Base-by-base conservation (phyloP, 2,888 invertebrate genomes). In the Melangyna quadrimaculata region DNA sequence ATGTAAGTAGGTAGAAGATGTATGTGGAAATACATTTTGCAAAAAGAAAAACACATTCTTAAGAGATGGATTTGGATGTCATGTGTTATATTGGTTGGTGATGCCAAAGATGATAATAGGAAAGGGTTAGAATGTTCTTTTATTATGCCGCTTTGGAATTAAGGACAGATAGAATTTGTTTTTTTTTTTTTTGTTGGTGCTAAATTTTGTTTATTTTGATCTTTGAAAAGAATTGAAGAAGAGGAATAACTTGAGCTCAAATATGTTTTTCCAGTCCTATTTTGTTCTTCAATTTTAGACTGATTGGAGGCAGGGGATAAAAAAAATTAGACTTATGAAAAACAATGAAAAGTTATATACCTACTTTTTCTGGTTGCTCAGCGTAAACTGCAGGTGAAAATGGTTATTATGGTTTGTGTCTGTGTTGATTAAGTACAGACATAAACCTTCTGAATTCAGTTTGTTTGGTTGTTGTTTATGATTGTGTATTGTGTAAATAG, bases 21-120 rank as follows among this genome's bases (percentile, higher is more conserved):
- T n/a, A n/a, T n/a, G 78, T 71, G 79, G 65, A 84, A 75, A 84
- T 79, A 79, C 71, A 84, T 79, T 84, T 79, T 55, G 70, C 74
- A 74, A 67, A 83, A 83, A 74, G 78, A 70, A 83, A 74, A 65
- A 77, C 72, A 81, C 71, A 71, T 57, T 35, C 35, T 37, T 35
- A 22, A 67, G 45, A 43, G 35, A 59, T 53, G n/a, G 22, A 59
- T 32, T n/a, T n/a, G n/a, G 43, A 29, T 65, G 63, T 24, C 45
- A 45, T 65, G 45, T 32, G 1, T 22, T 51, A 5, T 48, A 14
- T 40, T 32, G 32, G 43, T 59, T 32, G 77, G 29, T 57, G 51
- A 37, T 43, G 61, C 37, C 29, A 61, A 45, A 27, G 40, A 22
- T 53, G 67, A 32, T 29, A 19, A 43, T 5, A 17, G 43, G 40